These are phyloP conservation scores for Acanthacorydalis orientalis DNA, from an alignment of 2,888 invertebrate species.

Conservation along the genomic window DNA sequence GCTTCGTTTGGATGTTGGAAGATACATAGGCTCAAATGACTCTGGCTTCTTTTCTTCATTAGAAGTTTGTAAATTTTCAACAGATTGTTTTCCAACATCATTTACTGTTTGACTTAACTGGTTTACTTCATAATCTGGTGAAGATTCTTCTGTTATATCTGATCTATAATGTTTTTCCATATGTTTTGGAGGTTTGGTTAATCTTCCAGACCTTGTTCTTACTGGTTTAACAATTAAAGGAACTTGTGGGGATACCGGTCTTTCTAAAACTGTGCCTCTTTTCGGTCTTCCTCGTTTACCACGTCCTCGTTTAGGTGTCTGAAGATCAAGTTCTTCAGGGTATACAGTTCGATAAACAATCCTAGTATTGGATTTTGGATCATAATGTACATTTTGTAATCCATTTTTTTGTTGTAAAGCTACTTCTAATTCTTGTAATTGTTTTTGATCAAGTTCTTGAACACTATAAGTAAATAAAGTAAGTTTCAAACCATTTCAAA, in stretches of 20 bases:
- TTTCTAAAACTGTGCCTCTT: constrained; percentile 12
- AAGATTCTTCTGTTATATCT: neutral
- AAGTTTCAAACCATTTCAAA: neutral
- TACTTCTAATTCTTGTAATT: constrained; percentile 2
- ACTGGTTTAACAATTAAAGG: constrained; percentile 8
- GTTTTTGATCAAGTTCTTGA: neutral
- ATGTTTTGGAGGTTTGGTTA: constrained; percentile 21
- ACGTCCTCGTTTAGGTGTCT: constrained; percentile 12
- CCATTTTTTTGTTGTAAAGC: neutral
- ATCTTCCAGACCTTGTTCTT: constrained; percentile 21
- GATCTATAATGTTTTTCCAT: constrained; percentile 14
- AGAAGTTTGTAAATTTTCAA: constrained; percentile 4
- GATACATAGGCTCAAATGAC: constrained; percentile 2
- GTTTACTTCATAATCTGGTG: neutral
- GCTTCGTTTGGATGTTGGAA: constrained; percentile 20
- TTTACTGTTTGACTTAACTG: neutral
- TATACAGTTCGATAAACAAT: constrained; percentile 20
- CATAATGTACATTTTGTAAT: constrained; percentile 4
- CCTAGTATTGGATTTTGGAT: constrained; percentile 9
- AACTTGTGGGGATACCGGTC: constrained; percentile 6
- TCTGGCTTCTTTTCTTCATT: constrained; percentile 7
- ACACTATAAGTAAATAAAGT: constrained; percentile 1
- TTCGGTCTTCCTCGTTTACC: constrained; percentile 18
- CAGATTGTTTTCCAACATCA: neutral
- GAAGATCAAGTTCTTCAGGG: constrained; percentile 19